Base-by-base conservation (phyloP, 2,113 vertebrate species). In the Coracopsis vasa region DNA sequence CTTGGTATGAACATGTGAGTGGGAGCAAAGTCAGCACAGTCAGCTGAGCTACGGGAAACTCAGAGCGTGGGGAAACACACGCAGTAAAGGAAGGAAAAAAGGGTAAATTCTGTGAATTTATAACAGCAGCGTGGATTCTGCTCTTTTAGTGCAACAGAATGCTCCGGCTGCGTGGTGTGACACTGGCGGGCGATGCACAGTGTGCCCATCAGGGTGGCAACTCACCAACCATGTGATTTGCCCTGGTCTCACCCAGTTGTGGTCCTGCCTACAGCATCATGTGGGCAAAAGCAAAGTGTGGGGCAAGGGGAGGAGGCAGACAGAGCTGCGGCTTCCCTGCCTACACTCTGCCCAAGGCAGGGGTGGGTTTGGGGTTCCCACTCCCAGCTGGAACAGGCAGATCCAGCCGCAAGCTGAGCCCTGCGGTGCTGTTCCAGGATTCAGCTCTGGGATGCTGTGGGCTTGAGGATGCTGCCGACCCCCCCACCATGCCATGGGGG, bases 131-230 rank as follows among this genome's bases (percentile, higher is more conserved):
- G 23, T 12, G 50, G 74, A 56, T 86, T 70, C 66, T 51, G 66
- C 79, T 54, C 44, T 80, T 81, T 31, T 53, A 21, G 11, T 58
- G 78, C 64, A 28, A 3, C 31, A 28, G 44, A 12, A 7, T 29
- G 11, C 19, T 2, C 1, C 1, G 7, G 41, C 44, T 1, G 3
- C 50, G 3, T 0, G 7, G 29, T 5, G 53, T 12, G 10, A 42
- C 6, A 0, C 18, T 0, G 13, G 41, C 3, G 1, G 16, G 45
- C 0, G n/a, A 24, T 13, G 85, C 74, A 15, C 29, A 24, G 18
- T 0, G 10, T 11, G 44, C 41, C 83, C 60, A 31, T 47, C 2
- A 6, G 51, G 33, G 33, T 6, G 66, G 7, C 60, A 35, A 9
- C 31, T 48, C 61, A 10, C n/a, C 2, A 1, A 23, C 5, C 9